Conservation (phyloP, 2,113 vertebrate genomes). For the Uropsilus gracilis region DNA sequence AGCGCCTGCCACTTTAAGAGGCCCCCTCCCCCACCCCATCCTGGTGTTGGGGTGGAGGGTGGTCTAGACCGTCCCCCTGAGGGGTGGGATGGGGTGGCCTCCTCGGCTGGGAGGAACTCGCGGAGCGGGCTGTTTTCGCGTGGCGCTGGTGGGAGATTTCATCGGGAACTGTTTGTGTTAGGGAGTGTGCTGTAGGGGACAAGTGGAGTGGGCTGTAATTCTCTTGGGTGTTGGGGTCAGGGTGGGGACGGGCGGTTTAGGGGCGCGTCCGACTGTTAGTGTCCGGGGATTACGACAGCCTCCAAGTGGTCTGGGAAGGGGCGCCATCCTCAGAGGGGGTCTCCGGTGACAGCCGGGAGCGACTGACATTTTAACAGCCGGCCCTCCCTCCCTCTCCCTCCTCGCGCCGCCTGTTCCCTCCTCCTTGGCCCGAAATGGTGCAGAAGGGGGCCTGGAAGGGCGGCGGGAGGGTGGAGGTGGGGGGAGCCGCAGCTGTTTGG, state of each 20-base stretch:
- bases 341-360: constrained; percentile 73
- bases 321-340: constrained; percentile 47
- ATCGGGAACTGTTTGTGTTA: constrained; percentile 23
- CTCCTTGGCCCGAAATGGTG: constrained; percentile 79
- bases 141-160: neutral
- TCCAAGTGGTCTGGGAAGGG: constrained; percentile 11
- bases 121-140: neutral
- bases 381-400: constrained; percentile 59
- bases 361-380: constrained; percentile 79
- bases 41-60: constrained; percentile 68
- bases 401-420: constrained; percentile 70
- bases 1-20: constrained; percentile 76
- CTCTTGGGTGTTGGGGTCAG: neutral
- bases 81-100: constrained; percentile 56
- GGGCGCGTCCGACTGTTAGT: neutral
- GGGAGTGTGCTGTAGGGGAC: constrained; percentile 34
- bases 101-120: neutral
- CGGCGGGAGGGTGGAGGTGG: constrained; percentile 66
- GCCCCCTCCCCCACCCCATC: constrained; percentile 76
- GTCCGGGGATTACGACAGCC: neutral
- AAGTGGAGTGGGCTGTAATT: constrained; percentile 19
- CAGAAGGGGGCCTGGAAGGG: constrained; percentile 76
- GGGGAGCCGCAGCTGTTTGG: constrained; percentile 80
- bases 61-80: constrained; percentile 66
- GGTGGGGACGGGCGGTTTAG: constrained; percentile 4